Percentiles rank a stretch among this genome's conserved stretches.
phyloP scores from a whole-genome alignment of 2,888 invertebrate species.

The Hyppa rectilinea region DNA sequence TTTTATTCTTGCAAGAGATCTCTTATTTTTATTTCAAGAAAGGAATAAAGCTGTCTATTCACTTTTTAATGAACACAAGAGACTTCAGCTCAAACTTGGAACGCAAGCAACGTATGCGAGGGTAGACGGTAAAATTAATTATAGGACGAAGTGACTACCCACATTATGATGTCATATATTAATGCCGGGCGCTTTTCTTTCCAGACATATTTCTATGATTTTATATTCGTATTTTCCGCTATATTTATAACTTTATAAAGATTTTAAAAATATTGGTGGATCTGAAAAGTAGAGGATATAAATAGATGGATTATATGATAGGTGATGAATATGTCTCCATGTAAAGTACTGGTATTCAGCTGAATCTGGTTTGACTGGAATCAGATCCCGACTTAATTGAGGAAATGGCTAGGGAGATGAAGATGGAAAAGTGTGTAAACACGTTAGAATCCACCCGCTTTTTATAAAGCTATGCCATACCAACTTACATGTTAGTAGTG shows the following conservation, averaged over 20 bases:
- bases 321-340: no score
- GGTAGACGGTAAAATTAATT: slow-evolving; percentile 3
- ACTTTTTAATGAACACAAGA: slow-evolving; percentile 19
- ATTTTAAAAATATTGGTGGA: neutral
- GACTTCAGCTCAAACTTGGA: slow-evolving; percentile 18
- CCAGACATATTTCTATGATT: neutral
- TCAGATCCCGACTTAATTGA: no score
- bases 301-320: no score
- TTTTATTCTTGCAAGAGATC: neutral
- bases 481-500: no score
- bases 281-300: no score
- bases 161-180: neutral
- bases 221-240: neutral
- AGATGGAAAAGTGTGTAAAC: no score
- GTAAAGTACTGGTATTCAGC: no score
- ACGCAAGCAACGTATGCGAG: neutral
- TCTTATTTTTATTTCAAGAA: neutral
- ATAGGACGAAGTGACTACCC: slow-evolving; percentile 8
- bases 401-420: no score
- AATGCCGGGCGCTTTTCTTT: neutral
- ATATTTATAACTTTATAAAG: neutral
- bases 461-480: no score
- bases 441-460: no score
- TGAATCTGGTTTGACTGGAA: no score
- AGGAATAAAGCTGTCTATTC: slow-evolving; percentile 19